These are phyloP conservation scores for Amphipoea lucens DNA, from an alignment of 2,888 invertebrate genomes.

Conservation along the genomic window DNA sequence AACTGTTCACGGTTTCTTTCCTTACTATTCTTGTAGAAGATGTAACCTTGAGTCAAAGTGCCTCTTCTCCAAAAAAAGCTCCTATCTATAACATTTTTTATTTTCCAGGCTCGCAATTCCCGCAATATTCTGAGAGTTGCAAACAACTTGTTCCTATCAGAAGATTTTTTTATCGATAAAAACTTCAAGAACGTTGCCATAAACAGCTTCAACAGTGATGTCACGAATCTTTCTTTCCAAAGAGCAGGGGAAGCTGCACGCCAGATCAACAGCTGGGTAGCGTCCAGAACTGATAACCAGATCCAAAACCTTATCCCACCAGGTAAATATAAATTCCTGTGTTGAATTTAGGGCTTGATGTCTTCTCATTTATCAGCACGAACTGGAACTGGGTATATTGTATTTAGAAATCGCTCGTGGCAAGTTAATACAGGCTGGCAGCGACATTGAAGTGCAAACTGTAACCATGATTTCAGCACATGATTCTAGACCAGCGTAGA, in stretches of 20 bases:
- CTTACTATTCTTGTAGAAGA: too few species aligned
- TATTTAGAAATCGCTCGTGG: background rate
- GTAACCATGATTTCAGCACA: background rate
- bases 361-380: background rate
- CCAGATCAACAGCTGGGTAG: constrained; percentile 94
- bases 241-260: constrained; percentile 84
- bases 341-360: background rate
- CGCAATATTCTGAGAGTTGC: constrained; percentile 81
- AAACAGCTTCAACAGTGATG: constrained; percentile 89
- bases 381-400: background rate
- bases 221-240: constrained; percentile 89
- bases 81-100: background rate
- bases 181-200: constrained; percentile 79
- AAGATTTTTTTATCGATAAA: constrained; percentile 76
- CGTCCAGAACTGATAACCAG: constrained; percentile 91
- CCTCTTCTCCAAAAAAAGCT: background rate
- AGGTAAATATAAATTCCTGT: constrained; percentile 80
- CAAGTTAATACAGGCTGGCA: too few species aligned
- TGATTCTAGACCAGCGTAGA: background rate
- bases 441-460: background rate
- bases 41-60: background rate
- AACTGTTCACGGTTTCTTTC: too few species aligned
- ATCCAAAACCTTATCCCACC: constrained; percentile 91
- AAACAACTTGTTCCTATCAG: constrained; percentile 81
- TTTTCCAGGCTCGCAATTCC: constrained; percentile 79